Evolutionary conservation across 2,888 invertebrate species (phyloP), one percentile per base, ranked within the genome.

Genomic region (Pseudococcus longispinus): DNA sequence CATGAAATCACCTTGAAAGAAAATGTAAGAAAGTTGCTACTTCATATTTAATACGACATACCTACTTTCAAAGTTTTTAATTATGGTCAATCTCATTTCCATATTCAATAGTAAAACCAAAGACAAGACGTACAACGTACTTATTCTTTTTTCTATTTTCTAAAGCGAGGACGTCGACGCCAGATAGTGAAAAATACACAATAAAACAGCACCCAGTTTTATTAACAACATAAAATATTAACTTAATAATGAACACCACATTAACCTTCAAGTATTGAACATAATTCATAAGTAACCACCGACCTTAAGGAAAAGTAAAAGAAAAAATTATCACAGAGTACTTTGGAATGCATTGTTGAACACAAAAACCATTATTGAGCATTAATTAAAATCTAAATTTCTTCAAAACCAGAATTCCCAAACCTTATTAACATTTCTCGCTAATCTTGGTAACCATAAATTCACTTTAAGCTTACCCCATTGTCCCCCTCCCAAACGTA

Each of bases 321-420:
- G n/a, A 0, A 80, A 80, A 37, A 8, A 80, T 42, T 80, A 80
- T 80, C 77, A 80, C 77, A 80, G 77, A 80, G 42, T 42, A 42
- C 42, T 42, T 37, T 18, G 77, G 77, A 80, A 80, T 42, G 77
- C 42, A 80, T 13, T 80, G 42, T 42, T 80, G 42, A 80, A 80
- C 42, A 80, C 42, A 42, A 42, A 42, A 20, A 80, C 32, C 42
- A 20, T 42, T 80, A 20, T 42, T 80, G 77, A 80, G 42, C 77
- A 80, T 80, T 77, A 4, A 9, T 26, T 70, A 29, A 29, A 70
- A 70, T 29, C 15, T 23, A 11, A 65, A 29, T 15, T 65, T 26
- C 1, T 65, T 26, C 65, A 26, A 18, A 60, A 23, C 5, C 5
- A n/a, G 15, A 9, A 60, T 23, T 60, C 15, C 60, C 3, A 11